Evolutionary conservation across 2,797 vertebrate species (phyloP), one percentile per base, ranked within the genome.

Genomic region (Sparidentex hasta): DNA sequence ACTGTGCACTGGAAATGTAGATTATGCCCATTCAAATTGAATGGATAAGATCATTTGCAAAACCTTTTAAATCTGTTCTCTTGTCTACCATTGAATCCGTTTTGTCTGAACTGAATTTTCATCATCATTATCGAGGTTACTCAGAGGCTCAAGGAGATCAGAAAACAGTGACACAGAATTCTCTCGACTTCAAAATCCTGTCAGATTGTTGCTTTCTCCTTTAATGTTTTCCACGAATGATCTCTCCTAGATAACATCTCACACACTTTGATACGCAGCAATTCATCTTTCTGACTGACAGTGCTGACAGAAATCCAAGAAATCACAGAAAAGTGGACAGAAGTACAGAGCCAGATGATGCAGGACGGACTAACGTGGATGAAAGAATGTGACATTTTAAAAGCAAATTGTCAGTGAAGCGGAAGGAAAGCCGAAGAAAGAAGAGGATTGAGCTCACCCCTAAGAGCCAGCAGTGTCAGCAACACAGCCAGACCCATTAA

Each of bases 401-500:
- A 70, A 13, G 11, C 2, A 46, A 69, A 54, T 27, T 3, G 7
- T 11, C 11, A 55, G 12, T n/a, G 50, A 71, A 44, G 44, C 9
- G 52, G 0, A 52, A 43, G 0, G n/a, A 58, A 65, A 71, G 14
- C 12, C n/a, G 57, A 55, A 64, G 3, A 58, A 46, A 65, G 33
- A 11, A 67, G 1, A 14, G 33, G 16, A 33, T 23, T 61, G 27
- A 69, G 3, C 92, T 93, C 86, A 94, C 94, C 94, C 87, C 29
- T 57, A 4, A 92, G 71, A 23, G 84, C 65, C 56, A 91, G 23
- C 38, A 93, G 11, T 13, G 81, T 82, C 85, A 93, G 70, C 66
- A 93, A 2, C 1, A 76, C 55, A 69, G 68, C 76, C 69, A 93
- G 41, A 9, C 74, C 87, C 59, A 84, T 68, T 27, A 88, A 64